Conservation (phyloP, 2,888 invertebrate genomes). For the Temnothorax unifasciatus region DNA sequence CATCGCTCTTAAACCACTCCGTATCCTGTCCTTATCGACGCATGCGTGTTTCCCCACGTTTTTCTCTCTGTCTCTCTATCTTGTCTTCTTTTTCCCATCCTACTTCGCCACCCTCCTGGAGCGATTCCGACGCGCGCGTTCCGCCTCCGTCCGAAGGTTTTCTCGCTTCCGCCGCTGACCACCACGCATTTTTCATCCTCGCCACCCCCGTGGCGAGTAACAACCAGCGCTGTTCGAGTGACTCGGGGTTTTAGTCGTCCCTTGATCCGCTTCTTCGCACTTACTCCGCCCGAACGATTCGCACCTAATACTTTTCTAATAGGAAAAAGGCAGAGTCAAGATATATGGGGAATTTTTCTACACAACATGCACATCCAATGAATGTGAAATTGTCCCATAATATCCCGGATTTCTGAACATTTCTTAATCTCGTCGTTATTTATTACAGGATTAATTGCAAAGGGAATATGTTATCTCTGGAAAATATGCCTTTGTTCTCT, state of each 20-base stretch:
- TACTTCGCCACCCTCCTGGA: not conserved
- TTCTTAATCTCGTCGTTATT: not conserved
- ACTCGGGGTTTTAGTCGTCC: constrained; percentile 47
- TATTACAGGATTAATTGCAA: not conserved
- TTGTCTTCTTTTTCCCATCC: constrained; percentile 11
- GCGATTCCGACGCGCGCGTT: constrained; percentile 17
- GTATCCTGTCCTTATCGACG: constrained; percentile 70
- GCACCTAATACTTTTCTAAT: constrained; percentile 49
- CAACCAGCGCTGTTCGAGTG: constrained; percentile 51
- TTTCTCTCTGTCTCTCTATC: constrained; percentile 26
- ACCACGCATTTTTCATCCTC: constrained; percentile 46
- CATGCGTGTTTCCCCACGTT: constrained; percentile 50
- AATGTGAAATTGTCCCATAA: not conserved
- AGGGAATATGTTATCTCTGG: not conserved
- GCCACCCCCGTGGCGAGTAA: constrained; percentile 34
- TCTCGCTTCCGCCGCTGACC: constrained; percentile 48
- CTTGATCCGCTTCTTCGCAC: constrained; percentile 60
- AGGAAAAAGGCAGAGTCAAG: constrained; percentile 6
- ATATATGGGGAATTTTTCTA: constrained; percentile 8
- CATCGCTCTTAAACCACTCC: constrained; percentile 72
- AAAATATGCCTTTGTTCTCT: not conserved
- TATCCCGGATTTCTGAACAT: not conserved
- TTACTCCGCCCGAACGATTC: constrained; percentile 36
- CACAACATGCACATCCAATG: not conserved
- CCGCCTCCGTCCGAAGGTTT: constrained; percentile 37